Evolutionary conservation across 1,140 invertebrate genomes (phyloP), one percentile per base, ranked within the genome.

Genomic region (Drosophila bocqueti): DNA sequence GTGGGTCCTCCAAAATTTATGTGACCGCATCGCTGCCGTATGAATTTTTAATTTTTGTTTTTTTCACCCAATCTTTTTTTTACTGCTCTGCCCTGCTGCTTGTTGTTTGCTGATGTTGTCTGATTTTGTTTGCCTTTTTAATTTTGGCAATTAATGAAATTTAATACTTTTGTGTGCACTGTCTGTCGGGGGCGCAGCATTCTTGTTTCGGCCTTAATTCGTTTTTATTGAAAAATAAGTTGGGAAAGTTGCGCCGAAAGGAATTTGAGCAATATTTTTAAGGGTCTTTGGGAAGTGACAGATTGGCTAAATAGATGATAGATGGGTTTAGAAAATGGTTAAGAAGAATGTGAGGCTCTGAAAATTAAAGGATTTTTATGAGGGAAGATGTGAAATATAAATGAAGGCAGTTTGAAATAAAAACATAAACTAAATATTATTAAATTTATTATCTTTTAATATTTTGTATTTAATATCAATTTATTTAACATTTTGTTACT

Each of bases 141-240:
- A 79, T 82, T 76, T 78, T 81, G 77, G 82, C 87, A 91, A 91
- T 91, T 91, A 91, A 86, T 91, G 86, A 91, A 91, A 91, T 67
- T 87, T 91, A 91, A 91, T 91, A 91, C 87, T 91, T 91, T 91
- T 77, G 50, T 34, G 84, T 45, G 73, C 84, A 80, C 76, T 80
- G 66, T 61, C 75, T 76, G 66, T 52, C 57, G 76, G 64, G 50
- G 64, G 50, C 31, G 40, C 45, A 61, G 31, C 59, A 38, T 60
- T 49, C 40, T 15, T 50, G 47, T 26, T 26, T 34, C 46, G 21
- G 34, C 26, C 40, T 18, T 59, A 42, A 72, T 46, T 73, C 59
- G 36, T 38, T 47, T 26, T 60, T 50, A 59, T 73, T 73, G 54
- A 50, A 59, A 73, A 47, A 61, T 43, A 52, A 50, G 60, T 73